Evolutionary conservation across 2,888 invertebrate species (phyloP), one percentile per base, ranked within the genome.

Genomic region (Microdon myrmicae): DNA sequence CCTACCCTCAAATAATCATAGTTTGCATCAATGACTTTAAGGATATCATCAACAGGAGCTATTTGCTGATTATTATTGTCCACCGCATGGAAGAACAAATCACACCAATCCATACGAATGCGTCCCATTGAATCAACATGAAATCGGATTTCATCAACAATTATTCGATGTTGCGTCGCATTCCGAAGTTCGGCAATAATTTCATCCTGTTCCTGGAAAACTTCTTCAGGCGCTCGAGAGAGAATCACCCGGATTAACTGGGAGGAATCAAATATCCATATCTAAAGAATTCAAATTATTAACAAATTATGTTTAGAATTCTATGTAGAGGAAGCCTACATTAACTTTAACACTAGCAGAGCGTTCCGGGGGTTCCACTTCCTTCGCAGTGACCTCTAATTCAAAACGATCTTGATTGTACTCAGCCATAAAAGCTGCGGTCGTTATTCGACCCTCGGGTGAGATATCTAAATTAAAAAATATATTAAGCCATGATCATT

Each of bases 371-470:
- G 87, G 84, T 2, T 91, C 89, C 2, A 85, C 81, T 75, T 95
- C 94, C 58, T 89, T 88, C 0, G 94, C 94, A 6, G 92, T 85
- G 31, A 94, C 85, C 72, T 92, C 90, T 41, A 94, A 82, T 51
- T 91, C 86, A 74, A 95, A 95, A 34, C 92, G 82, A 73, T 94
- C 92, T 71, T 94, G 92, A 73, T 91, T 91, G 77, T 94, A 94
- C 74, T 94, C 93, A 0, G 91, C 88, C 86, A 94, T 89, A 71
- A 90, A 89, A 19, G 88, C 86, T 0, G 92, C 89, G 0, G 94
- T 93, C 2, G 76, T 75, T 19, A 80, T 73, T 13, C 79, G 71
- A 0, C 81, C 81, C 49, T 79, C 79, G 9, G 75, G 71, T 1
- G 80, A 75, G 22, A 81, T 76, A 29, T 73, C 79, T 75, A 9